Evolutionary conservation across 2,797 vertebrate species (phyloP).

Genomic region (Morelia viridis): DNA sequence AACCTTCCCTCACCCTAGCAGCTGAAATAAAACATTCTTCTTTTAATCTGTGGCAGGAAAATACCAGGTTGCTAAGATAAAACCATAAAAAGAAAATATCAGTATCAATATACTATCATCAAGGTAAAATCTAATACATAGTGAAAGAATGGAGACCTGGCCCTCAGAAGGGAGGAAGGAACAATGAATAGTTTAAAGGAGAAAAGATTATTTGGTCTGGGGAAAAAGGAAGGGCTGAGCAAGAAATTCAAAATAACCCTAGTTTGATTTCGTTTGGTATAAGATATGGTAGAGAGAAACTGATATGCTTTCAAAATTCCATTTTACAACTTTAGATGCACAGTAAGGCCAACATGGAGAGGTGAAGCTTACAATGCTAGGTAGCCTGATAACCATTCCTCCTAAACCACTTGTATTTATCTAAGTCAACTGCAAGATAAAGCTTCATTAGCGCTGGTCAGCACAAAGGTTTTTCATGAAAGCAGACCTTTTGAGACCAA

Average conservation of each 20-base stretch:
- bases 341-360: not conserved
- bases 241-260: not conserved
- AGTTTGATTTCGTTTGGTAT: not conserved
- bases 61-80: not conserved
- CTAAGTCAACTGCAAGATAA: not conserved
- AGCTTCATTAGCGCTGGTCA: not conserved
- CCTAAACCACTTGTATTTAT: not conserved
- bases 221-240: not conserved
- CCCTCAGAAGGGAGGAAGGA: not conserved
- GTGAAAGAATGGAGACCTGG: not conserved
- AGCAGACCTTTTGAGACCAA: not conserved
- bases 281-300: not conserved
- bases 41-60: not conserved
- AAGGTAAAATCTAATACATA: not conserved
- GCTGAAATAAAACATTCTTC: not conserved
- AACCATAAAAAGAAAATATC: not conserved
- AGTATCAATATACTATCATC: not conserved
- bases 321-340: not conserved
- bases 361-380: not conserved
- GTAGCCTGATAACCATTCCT: not conserved
- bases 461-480: not conserved
- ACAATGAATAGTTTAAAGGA: not conserved
- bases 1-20: not conserved
- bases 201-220: not conserved
- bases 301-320: not conserved